These are phyloP conservation scores for Acanthopleura granulata DNA, from an alignment of 2,888 invertebrate species.

Conservation along the genomic window DNA sequence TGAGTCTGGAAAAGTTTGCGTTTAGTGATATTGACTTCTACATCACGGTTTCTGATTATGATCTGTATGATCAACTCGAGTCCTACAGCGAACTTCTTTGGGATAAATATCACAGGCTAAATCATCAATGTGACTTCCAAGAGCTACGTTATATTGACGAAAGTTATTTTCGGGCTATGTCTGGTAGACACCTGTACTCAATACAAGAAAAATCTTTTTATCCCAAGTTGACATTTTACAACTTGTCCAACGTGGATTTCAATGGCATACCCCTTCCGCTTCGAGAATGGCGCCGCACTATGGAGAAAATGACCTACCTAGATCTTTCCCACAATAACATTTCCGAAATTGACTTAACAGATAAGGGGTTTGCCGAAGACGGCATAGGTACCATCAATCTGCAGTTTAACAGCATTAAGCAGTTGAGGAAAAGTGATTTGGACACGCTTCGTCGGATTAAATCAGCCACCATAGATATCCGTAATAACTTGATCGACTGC, in stretches of 20 bases:
- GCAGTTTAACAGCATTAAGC: not conserved
- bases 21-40: not conserved
- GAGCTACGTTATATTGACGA: not conserved
- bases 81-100: too few relatives aligned
- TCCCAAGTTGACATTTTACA: not conserved
- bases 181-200: not conserved
- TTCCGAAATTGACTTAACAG: not conserved
- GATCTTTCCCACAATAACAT: conserved; percentile 8
- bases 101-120: too few relatives aligned
- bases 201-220: not conserved
- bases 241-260: not conserved
- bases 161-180: not conserved
- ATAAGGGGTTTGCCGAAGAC: not conserved
- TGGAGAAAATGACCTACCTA: not conserved
- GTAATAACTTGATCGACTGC: conserved; percentile 48
- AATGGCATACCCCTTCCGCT: not conserved
- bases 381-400: not conserved
- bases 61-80: too few relatives aligned
- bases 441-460: not conserved
- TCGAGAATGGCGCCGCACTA: not conserved
- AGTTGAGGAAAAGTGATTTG: not conserved
- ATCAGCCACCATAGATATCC: conserved; percentile 42
- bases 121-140: not conserved
- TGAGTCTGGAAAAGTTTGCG: not conserved
- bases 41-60: too few relatives aligned